Conservation (phyloP, 2,797 vertebrate species). For the Cirrhinus molitorella region DNA sequence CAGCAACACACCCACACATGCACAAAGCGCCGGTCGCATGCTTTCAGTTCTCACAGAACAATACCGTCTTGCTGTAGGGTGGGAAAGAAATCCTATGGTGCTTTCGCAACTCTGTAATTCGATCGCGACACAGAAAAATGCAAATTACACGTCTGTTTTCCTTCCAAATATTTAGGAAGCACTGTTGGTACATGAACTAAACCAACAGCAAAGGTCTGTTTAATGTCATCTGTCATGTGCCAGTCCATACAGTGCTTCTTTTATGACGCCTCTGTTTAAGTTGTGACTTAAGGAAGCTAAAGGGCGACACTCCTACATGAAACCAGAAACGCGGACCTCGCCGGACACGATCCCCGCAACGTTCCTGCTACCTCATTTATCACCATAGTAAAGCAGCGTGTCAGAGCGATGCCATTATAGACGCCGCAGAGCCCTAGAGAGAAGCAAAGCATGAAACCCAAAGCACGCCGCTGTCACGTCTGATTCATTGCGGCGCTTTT, state of each 20-base stretch:
- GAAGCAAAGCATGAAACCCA: constrained; percentile 2
- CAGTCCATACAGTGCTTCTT: constrained; percentile 4
- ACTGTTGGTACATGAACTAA: constrained; percentile 6
- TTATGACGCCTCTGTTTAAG: constrained; percentile 38
- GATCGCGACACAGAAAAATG: constrained; percentile 6
- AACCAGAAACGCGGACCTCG: not conserved
- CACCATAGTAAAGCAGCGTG: constrained; percentile 20
- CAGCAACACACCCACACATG: not conserved
- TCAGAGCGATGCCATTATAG: constrained; percentile 31
- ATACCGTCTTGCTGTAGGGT: not conserved
- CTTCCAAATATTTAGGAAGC: constrained; percentile 24
- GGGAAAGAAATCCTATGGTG: not conserved
- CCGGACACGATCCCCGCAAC: not conserved
- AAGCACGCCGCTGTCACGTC: constrained; percentile 25
- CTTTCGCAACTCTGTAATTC: not conserved
- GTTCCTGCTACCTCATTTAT: constrained; percentile 27
- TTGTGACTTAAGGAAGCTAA: constrained; percentile 37
- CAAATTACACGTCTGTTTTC: constrained; percentile 3
- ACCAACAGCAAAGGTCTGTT: constrained; percentile 8
- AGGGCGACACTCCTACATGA: constrained; percentile 12
- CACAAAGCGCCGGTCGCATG: not conserved
- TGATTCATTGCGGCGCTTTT: constrained; percentile 25
- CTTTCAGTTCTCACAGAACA: constrained; percentile 14
- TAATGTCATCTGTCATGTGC: constrained; percentile 32
- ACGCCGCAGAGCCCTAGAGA: constrained; percentile 7